Percentiles rank a stretch among this genome's conserved stretches.
These are phyloP conservation scores for Colistium nudipinnis DNA, from an alignment of 2,113 vertebrate species.

Conservation along the genomic window DNA sequence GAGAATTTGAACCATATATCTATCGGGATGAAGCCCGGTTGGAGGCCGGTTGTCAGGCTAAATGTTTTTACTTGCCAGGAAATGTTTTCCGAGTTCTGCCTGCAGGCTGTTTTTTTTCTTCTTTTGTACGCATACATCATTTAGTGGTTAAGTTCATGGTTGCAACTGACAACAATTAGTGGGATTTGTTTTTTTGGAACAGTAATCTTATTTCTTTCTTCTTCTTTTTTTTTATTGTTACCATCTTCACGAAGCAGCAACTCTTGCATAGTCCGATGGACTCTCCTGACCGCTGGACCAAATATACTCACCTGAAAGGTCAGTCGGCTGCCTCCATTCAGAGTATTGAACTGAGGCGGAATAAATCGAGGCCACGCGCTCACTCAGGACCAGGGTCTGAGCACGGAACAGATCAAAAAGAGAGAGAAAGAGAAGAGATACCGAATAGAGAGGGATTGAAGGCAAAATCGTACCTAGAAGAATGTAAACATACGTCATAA, in stretches of 20 bases:
- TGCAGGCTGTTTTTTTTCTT: too few relatives aligned
- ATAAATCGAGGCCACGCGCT: constrained; percentile 26
- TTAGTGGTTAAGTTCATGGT: too few relatives aligned
- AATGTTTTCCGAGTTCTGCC: too few relatives aligned
- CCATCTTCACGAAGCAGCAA: not conserved
- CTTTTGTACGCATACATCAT: too few relatives aligned
- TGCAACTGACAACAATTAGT: too few relatives aligned
- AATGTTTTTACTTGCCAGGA: constrained; percentile 13
- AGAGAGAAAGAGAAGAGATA: not conserved
- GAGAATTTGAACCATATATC: constrained; percentile 34
- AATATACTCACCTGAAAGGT: constrained; percentile 37
- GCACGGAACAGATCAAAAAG: not conserved
- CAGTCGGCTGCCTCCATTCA: constrained; percentile 37
- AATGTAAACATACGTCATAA: too few relatives aligned
- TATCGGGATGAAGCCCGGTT: constrained; percentile 22
- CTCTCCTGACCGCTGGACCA: constrained; percentile 3
- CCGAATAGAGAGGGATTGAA: not conserved
- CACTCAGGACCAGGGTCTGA: not conserved
- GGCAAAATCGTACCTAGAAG: not conserved
- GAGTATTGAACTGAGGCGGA: constrained; percentile 27
- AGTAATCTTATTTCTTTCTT: not conserved
- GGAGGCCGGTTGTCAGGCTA: too few relatives aligned
- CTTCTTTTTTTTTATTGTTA: not conserved
- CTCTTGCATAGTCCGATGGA: not conserved
- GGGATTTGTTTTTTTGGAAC: too few relatives aligned